Evolutionary conservation across 2,888 invertebrate genomes (phyloP).

Genomic region (Lepetodrilus schrolli): DNA sequence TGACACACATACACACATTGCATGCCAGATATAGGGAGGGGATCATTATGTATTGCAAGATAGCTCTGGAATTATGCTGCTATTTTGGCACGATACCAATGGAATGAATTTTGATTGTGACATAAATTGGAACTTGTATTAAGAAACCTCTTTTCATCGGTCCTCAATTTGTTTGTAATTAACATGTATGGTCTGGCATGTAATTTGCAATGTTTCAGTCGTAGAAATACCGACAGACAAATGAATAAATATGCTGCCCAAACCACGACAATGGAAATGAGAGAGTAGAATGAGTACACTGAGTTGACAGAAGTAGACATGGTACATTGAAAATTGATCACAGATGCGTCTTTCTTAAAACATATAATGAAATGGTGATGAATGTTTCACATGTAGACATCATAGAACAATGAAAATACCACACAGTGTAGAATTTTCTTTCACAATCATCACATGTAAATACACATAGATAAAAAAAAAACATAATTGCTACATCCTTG

Average conservation of each 20-base stretch:
- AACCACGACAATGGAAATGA: not conserved
- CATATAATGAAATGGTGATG: constrained; percentile 10
- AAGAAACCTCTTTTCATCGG: not conserved
- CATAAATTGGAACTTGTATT: not conserved
- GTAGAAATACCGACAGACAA: not conserved
- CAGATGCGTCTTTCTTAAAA: constrained; percentile 1
- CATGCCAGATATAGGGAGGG: too few species aligned
- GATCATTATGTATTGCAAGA: too few species aligned
- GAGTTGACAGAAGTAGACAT: constrained; percentile 4
- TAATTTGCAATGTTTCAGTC: too few species aligned
- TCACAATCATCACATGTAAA: too few species aligned
- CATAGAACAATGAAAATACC: not conserved
- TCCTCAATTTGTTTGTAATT: too few species aligned
- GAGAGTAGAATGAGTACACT: not conserved
- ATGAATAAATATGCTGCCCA: not conserved
- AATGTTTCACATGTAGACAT: not conserved
- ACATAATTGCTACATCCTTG: constrained; percentile 4
- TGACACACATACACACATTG: too few species aligned
- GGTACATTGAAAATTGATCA: not conserved
- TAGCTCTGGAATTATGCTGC: too few species aligned
- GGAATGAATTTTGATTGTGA: not conserved
- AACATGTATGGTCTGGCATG: too few species aligned
- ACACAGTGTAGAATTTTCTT: not conserved
- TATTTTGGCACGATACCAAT: not conserved
- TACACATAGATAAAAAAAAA: not conserved